These are phyloP conservation scores for Macrotus californicus DNA, from an alignment of 2,113 vertebrate genomes.

Conservation along the genomic window DNA sequence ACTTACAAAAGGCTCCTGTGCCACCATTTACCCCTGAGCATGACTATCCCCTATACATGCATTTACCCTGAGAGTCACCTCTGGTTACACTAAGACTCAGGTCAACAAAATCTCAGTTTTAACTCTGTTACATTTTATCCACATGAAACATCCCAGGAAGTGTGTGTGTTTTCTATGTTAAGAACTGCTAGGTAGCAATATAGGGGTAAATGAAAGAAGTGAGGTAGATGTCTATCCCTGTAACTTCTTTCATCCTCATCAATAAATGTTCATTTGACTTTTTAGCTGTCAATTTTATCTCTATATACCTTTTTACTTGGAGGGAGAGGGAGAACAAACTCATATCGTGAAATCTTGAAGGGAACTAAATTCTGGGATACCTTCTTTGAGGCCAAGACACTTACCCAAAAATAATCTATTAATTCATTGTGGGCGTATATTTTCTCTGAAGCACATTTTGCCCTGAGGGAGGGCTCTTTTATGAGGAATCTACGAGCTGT, in stretches of 20 bases:
- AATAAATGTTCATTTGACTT: constrained; percentile 30
- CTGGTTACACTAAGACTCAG: background rate
- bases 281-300: background rate
- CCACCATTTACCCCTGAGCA: background rate
- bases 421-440: background rate
- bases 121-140: constrained; percentile 12
- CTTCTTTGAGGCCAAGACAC: constrained; percentile 5
- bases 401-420: background rate
- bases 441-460: constrained; percentile 45
- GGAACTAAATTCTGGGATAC: background rate
- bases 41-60: background rate
- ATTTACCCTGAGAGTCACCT: background rate
- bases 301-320: background rate
- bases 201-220: background rate
- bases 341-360: background rate
- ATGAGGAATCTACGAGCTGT: background rate
- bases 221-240: background rate
- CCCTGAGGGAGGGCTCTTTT: constrained; percentile 9
- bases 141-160: background rate
- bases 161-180: background rate
- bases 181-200: background rate
- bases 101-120: background rate
- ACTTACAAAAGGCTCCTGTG: background rate
- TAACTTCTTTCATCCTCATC: constrained; percentile 15
- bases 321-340: background rate